Evolutionary conservation across 2,888 invertebrate species (phyloP).

Genomic region (Sympetrum striolatum): DNA sequence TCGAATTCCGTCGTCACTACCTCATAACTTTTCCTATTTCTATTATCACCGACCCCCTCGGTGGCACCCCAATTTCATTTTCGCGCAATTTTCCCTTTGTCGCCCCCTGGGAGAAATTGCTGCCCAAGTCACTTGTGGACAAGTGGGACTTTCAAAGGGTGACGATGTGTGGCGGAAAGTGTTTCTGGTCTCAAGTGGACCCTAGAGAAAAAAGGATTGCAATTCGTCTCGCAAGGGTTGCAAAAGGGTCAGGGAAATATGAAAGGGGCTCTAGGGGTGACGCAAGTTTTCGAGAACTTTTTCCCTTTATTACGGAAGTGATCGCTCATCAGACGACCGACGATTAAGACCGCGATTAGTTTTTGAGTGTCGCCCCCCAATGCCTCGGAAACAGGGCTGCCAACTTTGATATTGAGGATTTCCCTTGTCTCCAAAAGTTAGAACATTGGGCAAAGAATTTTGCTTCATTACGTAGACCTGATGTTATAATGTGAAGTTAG

Average conservation of each 20-base stretch:
- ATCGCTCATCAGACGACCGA: conserved; percentile 4
- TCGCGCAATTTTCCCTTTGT: background rate
- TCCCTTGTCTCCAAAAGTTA: no score
- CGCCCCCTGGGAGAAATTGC: background rate
- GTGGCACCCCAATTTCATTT: background rate
- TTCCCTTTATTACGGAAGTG: background rate
- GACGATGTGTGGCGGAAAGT: background rate
- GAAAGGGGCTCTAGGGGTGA: background rate
- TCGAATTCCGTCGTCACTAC: no score
- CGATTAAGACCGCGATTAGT: conserved; percentile 26
- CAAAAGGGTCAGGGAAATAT: background rate
- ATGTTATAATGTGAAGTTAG: no score
- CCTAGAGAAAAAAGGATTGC: background rate
- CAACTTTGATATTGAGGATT: no score
- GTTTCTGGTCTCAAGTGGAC: background rate
- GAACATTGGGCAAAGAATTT: no score
- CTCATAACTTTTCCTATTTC: background rate
- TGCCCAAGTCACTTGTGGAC: background rate
- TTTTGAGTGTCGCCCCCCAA: background rate
- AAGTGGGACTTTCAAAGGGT: background rate
- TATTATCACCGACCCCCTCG: background rate
- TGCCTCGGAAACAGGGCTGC: no score
- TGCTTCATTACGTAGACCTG: no score
- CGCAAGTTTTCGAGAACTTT: background rate
- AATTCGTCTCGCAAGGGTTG: conserved; percentile 29